Evolutionary conservation across 2,113 vertebrate species (phyloP).

Genomic region (Heptranchias perlo): DNA sequence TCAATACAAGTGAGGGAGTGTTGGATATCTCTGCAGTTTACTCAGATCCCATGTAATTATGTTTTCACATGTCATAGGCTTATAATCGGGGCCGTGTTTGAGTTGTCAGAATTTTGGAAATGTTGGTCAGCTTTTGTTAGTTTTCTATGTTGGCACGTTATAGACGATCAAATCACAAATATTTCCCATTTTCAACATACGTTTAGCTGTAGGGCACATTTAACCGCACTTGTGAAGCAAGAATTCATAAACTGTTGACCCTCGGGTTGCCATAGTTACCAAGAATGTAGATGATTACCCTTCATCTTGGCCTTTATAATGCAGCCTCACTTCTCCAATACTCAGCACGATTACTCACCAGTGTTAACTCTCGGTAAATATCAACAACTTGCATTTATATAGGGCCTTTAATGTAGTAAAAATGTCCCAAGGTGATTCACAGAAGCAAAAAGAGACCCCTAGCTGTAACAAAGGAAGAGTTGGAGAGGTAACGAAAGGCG

Average conservation of each 20-base stretch:
- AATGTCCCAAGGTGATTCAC: background rate
- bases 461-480: background rate
- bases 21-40: background rate
- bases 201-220: background rate
- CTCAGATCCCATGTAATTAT: background rate
- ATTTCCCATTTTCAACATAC: background rate
- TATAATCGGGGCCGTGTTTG: background rate
- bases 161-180: background rate
- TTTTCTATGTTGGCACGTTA: background rate
- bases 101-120: background rate
- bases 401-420: too few species aligned
- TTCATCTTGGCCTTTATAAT: too few species aligned
- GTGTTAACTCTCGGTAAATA: too few species aligned
- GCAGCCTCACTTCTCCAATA: too few species aligned
- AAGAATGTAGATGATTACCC: too few species aligned
- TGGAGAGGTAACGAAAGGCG: too few species aligned
- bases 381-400: background rate
- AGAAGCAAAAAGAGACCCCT: background rate
- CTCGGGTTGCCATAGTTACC: too few species aligned
- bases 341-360: too few species aligned
- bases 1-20: background rate
- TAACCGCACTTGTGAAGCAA: background rate
- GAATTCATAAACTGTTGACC: background rate
- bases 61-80: background rate
- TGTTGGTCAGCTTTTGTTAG: background rate